Base-by-base conservation (phyloP, 2,888 invertebrate genomes). In the Lampropteryx suffumata region DNA sequence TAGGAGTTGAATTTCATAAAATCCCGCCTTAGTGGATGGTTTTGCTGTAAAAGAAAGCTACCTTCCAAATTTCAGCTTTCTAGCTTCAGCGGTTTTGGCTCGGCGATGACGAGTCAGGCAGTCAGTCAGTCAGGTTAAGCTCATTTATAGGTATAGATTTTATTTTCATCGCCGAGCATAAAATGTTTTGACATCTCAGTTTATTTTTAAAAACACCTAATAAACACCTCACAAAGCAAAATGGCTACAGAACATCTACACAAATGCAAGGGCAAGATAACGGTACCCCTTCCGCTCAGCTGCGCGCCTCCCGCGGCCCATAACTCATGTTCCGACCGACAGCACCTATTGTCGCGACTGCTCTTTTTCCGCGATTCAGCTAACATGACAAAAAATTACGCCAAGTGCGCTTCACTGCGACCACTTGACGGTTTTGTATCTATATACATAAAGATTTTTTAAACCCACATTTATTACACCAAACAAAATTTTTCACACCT, bases 311-410 rank as follows among this genome's bases (percentile, higher is more conserved):
- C 62, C 59, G 52, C 57, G 61, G 60, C 58, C 66, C 73, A 79
- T 80, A 71, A 78, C 73, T 81, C 77, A 79, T 73, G 69, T 75
- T 73, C 71, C 76, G 64, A 67, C 59, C 70, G 74, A 71, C 74
- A 67, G 69, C 66, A 68, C 63, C 77, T 69, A 74, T 80, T 79
- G 79, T 79, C 56, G 63, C 59, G 62, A 59, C 55, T 74, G 73
- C 77, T 73, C 76, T 71, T 74, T 76, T 77, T 76, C 69, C 66
- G 64, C 62, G 61, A 64, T 67, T 64, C 69, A 64, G 66, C 65
- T 64, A 62, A 67, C 53, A 48, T 48, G 44, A 53, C 48, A 36
- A 44, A 44, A 44, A 47, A 44, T 27, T 33, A 33, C 34, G 40
- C 9, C 40, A 53, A 53, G 52, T 5, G 30, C 1, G 47, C 30